These are phyloP conservation scores for Lucilia sericata DNA, from an alignment of 1,140 invertebrate genomes.

Conservation along the genomic window DNA sequence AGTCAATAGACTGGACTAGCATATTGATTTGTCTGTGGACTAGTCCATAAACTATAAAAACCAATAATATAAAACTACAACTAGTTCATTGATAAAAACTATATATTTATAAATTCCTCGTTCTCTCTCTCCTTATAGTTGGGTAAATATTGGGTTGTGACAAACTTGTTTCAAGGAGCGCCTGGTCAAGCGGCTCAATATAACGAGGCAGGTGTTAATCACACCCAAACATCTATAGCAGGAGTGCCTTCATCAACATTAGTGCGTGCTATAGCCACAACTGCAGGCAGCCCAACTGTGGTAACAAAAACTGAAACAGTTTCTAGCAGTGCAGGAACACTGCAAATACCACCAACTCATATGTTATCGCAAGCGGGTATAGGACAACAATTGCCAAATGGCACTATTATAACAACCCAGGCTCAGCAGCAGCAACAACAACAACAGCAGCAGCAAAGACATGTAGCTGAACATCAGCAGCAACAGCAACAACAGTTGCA, in stretches of 20 bases:
- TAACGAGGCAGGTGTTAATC: not conserved
- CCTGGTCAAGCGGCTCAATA: slow-evolving; percentile 37
- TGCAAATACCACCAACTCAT: slow-evolving; percentile 45
- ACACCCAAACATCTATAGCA: slow-evolving; percentile 40
- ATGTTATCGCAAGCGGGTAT: slow-evolving; percentile 45
- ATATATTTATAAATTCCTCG: no score
- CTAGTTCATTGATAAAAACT: no score
- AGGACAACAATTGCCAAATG: slow-evolving; percentile 48
- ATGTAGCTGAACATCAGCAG: slow-evolving; percentile 42
- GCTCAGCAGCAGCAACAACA: slow-evolving; percentile 22
- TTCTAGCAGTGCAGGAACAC: slow-evolving; percentile 34
- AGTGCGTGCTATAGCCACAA: slow-evolving; percentile 27
- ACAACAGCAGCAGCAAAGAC: slow-evolving; percentile 46
- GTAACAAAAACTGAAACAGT: slow-evolving; percentile 8
- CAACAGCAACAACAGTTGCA: slow-evolving; percentile 46
- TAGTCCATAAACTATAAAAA: no score
- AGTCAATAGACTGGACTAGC: no score
- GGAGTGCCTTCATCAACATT: slow-evolving; percentile 37
- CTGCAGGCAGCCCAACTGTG: not conserved
- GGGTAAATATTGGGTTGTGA: slow-evolving; percentile 52
- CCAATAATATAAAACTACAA: no score
- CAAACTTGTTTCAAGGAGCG: slow-evolving; percentile 47
- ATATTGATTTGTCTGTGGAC: no score
- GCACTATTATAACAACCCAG: slow-evolving; percentile 47
- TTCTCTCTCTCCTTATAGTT: slow-evolving; percentile 28